Evolutionary conservation across 2,113 vertebrate species (phyloP).

Genomic region (Chaetops frenatus): DNA sequence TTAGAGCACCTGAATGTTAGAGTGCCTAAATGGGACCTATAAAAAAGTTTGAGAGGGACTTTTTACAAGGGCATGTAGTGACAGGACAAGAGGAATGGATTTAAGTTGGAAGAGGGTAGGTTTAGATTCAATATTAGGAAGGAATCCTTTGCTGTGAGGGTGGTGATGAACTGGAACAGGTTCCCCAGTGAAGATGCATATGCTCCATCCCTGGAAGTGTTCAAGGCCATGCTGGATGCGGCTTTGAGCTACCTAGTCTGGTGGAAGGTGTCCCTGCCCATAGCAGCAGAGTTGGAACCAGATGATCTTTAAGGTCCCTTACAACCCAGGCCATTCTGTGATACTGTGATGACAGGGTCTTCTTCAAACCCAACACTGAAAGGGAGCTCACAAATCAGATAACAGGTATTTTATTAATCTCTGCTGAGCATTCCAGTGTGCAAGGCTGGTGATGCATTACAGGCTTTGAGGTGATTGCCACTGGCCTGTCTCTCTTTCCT

Average conservation of each 20-base stretch:
- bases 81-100: background rate
- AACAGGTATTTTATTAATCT: background rate
- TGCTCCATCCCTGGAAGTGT: background rate
- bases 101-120: background rate
- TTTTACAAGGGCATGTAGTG: background rate
- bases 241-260: background rate
- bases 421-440: background rate
- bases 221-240: background rate
- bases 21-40: background rate
- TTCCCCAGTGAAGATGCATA: background rate
- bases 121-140: background rate
- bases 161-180: background rate
- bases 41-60: background rate
- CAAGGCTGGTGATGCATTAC: background rate
- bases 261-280: background rate
- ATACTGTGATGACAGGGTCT: background rate
- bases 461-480: background rate
- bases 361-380: background rate
- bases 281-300: background rate
- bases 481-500: background rate
- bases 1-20: background rate
- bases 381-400: background rate
- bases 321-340: background rate
- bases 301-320: background rate
- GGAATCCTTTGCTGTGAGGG: background rate